Evolutionary conservation across 2,888 invertebrate species (phyloP), one percentile per base, ranked within the genome.

Genomic region (Drosophila anomalata): DNA sequence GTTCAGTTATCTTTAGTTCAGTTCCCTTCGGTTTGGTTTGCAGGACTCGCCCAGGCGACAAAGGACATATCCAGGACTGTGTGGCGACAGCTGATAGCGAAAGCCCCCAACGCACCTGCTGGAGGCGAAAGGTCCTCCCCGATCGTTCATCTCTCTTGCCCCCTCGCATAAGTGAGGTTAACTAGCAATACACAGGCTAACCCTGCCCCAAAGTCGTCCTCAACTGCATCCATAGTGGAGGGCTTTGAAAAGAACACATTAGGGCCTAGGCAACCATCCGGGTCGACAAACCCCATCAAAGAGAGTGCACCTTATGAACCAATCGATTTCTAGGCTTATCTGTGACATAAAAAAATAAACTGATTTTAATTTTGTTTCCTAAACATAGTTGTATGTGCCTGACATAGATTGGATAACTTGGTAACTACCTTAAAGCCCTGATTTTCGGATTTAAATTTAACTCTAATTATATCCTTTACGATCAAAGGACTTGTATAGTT

Each of bases 131-230:
- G 22, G 2, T 7, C 26, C 24, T 8, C 31, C 55, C 59, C 42
- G 50, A 44, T 54, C 56, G 54, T 33, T 54, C 62, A 39, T n/a
- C 36, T 53, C 58, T 22, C 36, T 9, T 26, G 26, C 8, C 29
- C 29, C 48, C 50, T 59, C 73, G 70, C 63, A 86, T 73, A 79
- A 79, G 84, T 65, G 60, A 68, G 74, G 77, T 79, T 77, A 83
- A 77, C 88, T 83, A 86, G 83, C 87, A 67, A 58, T 69, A 48
- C 29, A 61, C 68, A 81, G 76, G 87, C 82, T 82, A 79, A 76
- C 76, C 41, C 14, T 61, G 72, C 50, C 55, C 41, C 58, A 53
- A 52, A 2, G 20, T 20, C 17, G 6, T 17, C 14, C 11, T 14
- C 17, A 33, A n/a, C n/a, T 12, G 5, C 36, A n/a, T 6, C 36